Evolutionary conservation across 2,888 invertebrate species (phyloP).

Genomic region (Dicyrtoma fusca): DNA sequence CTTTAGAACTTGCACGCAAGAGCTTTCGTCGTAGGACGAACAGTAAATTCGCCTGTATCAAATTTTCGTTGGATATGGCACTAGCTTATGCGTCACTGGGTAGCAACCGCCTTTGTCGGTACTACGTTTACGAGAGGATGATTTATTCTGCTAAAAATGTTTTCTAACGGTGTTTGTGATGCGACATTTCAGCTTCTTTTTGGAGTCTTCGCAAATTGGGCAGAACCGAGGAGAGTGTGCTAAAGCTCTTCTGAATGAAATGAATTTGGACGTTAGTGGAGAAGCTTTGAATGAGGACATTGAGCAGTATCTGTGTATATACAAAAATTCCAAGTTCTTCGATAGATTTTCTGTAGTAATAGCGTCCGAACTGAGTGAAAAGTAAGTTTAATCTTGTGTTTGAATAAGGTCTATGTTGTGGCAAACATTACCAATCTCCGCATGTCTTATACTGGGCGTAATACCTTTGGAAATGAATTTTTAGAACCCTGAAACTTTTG

Average conservation of each 20-base stretch:
- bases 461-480: background rate
- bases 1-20: too few relatives aligned
- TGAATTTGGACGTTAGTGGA: conserved; percentile 91
- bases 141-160: too few relatives aligned
- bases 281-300: conserved; percentile 88
- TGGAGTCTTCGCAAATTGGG: conserved; percentile 80
- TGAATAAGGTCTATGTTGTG: background rate
- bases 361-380: conserved; percentile 75
- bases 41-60: too few relatives aligned
- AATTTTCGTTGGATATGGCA: background rate
- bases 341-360: conserved; percentile 85
- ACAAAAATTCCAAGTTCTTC: conserved; percentile 86
- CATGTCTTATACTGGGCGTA: too few relatives aligned
- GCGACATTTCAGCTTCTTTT: conserved; percentile 92
- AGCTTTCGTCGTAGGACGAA: too few relatives aligned
- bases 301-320: conserved; percentile 66
- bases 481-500: conserved; percentile 59
- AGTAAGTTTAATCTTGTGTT: conserved; percentile 58
- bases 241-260: conserved; percentile 78
- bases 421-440: background rate
- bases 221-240: conserved; percentile 82
- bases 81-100: background rate
- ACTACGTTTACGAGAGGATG: too few relatives aligned
- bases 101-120: too few relatives aligned
- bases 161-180: too few relatives aligned